Conservation (phyloP, 2,888 invertebrate species). For the Pediacus dermestoides region DNA sequence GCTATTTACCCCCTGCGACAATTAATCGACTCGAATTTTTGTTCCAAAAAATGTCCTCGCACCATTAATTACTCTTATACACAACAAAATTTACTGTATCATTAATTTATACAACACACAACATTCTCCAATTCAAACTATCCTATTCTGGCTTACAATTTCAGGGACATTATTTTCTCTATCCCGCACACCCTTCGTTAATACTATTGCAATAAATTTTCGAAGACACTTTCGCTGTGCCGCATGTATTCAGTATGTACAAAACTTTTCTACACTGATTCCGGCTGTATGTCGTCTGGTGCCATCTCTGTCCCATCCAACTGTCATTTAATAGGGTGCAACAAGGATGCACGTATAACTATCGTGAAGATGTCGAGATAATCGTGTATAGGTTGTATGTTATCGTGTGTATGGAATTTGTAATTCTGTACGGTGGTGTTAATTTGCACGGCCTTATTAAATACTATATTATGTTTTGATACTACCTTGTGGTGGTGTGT, state of each 20-base stretch:
- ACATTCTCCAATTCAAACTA: constrained; percentile 36
- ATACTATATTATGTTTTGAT: constrained; percentile 51
- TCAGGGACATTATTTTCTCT: constrained; percentile 36
- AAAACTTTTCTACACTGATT: constrained; percentile 22
- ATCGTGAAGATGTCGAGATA: constrained; percentile 20
- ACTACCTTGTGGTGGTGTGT: constrained; percentile 44
- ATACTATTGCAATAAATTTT: constrained; percentile 44
- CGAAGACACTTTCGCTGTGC: constrained; percentile 39
- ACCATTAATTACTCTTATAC: constrained; percentile 28
- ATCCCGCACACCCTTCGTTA: constrained; percentile 39
- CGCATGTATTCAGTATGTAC: constrained; percentile 32
- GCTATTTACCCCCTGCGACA: too few species aligned
- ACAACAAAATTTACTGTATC: constrained; percentile 34
- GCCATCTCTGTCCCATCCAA: constrained; percentile 4
- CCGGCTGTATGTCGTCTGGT: constrained; percentile 10
- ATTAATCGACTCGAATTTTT: too few species aligned
- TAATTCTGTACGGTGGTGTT: constrained; percentile 47
- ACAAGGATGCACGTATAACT: constrained; percentile 9
- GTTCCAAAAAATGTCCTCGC: too few species aligned
- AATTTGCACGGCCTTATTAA: constrained; percentile 50
- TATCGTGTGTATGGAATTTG: constrained; percentile 49
- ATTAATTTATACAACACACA: constrained; percentile 33
- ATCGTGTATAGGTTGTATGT: constrained; percentile 45
- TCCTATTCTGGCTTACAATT: constrained; percentile 27
- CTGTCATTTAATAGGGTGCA: constrained; percentile 4